phyloP scores from a whole-genome alignment of 2,888 invertebrate genomes.

The Neuroscelio doddi region DNA sequence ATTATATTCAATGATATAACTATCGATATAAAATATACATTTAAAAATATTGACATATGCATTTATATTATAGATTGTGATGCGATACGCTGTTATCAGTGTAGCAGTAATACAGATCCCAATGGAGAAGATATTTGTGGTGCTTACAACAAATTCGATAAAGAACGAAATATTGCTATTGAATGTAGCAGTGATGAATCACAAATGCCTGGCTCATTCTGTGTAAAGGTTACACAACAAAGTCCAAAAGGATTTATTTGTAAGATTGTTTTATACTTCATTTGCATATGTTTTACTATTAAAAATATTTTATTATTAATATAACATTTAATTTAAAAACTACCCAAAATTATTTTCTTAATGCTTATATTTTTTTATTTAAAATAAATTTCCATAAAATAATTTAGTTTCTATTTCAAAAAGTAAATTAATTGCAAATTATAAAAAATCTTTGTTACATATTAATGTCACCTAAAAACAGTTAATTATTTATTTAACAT shows the following conservation, averaged over 20 bases:
- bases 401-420: too few relatives aligned
- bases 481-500: too few relatives aligned
- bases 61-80: slow-evolving; percentile 56
- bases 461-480: too few relatives aligned
- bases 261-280: slow-evolving; percentile 9
- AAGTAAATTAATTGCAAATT: too few relatives aligned
- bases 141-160: slow-evolving; percentile 89
- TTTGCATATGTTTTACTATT: too few relatives aligned
- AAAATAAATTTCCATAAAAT: too few relatives aligned
- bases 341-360: too few relatives aligned
- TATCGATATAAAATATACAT: not conserved
- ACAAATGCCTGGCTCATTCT: slow-evolving; percentile 95
- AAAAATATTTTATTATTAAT: not conserved
- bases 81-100: slow-evolving; percentile 93
- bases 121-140: slow-evolving; percentile 91
- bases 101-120: slow-evolving; percentile 88
- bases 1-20: slow-evolving; percentile 7
- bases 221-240: slow-evolving; percentile 95
- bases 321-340: not conserved
- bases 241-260: slow-evolving; percentile 87
- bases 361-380: too few relatives aligned
- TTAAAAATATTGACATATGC: not conserved
- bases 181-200: slow-evolving; percentile 97
- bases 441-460: too few relatives aligned
- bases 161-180: slow-evolving; percentile 87